Evolutionary conservation across 1,140 invertebrate genomes (phyloP).

Genomic region (Aplysia californica): DNA sequence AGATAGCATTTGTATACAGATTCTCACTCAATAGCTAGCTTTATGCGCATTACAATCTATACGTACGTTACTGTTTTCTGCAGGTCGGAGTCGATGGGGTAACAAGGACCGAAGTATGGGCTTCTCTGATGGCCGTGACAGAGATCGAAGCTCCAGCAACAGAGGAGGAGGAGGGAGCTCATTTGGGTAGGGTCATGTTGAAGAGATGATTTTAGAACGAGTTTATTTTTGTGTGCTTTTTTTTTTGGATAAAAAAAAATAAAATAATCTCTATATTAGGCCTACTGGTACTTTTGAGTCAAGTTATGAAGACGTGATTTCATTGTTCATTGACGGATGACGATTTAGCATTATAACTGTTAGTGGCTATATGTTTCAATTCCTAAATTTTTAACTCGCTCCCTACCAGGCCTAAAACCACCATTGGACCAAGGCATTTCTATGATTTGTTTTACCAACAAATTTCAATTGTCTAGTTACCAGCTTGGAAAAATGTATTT

Average conservation of each 20-base stretch:
- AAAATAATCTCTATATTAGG: background rate
- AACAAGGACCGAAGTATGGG: conserved; percentile 16
- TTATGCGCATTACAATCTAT: background rate
- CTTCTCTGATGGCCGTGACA: background rate
- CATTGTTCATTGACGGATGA: background rate
- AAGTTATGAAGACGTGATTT: conserved; percentile 11
- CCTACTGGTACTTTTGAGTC: background rate
- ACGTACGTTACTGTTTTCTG: background rate
- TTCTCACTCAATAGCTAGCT: too few relatives aligned
- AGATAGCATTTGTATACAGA: too few relatives aligned
- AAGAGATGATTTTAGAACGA: background rate
- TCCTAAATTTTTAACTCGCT: background rate
- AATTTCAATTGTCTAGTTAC: too few relatives aligned
- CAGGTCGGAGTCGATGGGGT: conserved; percentile 51
- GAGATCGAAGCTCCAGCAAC: conserved; percentile 16
- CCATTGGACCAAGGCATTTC: background rate
- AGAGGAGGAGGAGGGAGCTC: conserved; percentile 17
- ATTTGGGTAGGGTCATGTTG: background rate
- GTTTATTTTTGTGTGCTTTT: background rate
- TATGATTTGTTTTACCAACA: too few relatives aligned
- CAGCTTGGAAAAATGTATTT: too few relatives aligned
- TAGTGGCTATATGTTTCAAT: background rate
- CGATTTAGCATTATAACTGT: background rate
- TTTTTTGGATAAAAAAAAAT: background rate
- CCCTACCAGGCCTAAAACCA: background rate